These are phyloP conservation scores for Bombus polaris DNA, from an alignment of 1,140 invertebrate genomes.

Conservation along the genomic window DNA sequence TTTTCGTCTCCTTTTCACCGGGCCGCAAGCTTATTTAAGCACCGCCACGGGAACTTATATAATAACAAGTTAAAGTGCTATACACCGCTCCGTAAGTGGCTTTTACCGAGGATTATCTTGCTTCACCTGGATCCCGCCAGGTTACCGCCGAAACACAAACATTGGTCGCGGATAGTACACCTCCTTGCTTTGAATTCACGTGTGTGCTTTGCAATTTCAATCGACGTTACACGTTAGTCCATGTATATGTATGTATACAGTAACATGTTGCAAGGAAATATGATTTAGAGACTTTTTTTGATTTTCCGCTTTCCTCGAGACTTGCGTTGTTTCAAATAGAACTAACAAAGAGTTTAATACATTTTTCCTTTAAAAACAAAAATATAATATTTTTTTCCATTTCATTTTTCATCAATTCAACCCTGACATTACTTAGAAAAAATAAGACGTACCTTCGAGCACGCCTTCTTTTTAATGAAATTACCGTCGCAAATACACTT, in stretches of 20 bases:
- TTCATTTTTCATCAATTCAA: not conserved
- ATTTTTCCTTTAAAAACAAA: not conserved
- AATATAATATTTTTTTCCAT: not conserved
- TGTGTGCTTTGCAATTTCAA: not conserved
- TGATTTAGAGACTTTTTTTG: not conserved
- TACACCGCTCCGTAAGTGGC: constrained; percentile 46
- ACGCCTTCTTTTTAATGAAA: not conserved
- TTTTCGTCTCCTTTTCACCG: constrained; percentile 29
- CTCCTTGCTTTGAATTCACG: not conserved
- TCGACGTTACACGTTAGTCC: not conserved
- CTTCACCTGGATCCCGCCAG: constrained; percentile 32
- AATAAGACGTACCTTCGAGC: not conserved
- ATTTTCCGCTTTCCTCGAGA: not conserved
- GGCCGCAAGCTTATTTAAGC: constrained; percentile 49
- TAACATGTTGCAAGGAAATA: not conserved
- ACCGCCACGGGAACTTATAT: constrained; percentile 44
- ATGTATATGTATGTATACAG: too few species aligned
- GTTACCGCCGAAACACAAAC: constrained; percentile 20
- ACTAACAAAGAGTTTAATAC: not conserved
- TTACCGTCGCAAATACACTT: not conserved
- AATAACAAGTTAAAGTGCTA: constrained; percentile 53
- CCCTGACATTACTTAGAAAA: not conserved
- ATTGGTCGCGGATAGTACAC: not conserved
- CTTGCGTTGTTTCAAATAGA: not conserved
- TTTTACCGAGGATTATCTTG: constrained; percentile 47